phyloP scores from a whole-genome alignment of 1,140 invertebrate genomes.

The Laupala kohalensis region DNA sequence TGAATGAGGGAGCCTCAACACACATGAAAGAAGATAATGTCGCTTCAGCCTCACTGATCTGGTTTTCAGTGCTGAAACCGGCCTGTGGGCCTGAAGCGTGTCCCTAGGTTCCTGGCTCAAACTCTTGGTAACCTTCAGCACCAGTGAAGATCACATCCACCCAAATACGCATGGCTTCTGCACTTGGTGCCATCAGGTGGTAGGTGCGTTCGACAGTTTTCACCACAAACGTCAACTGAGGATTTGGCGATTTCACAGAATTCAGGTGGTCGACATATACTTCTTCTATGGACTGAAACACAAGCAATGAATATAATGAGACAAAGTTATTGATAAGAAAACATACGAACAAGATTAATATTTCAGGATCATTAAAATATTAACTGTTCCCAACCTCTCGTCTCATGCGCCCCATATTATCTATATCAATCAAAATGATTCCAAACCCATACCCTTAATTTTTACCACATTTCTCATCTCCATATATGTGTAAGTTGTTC shows the following conservation, averaged over 20 bases:
- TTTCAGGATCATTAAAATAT: too few species aligned
- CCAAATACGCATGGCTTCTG: conserved; percentile 93
- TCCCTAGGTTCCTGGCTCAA: conserved; percentile 33
- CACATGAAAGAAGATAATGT: background rate
- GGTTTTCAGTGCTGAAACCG: background rate
- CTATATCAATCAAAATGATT: too few species aligned
- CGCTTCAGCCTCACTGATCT: background rate
- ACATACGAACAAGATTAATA: too few species aligned
- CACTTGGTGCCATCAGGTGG: conserved; percentile 82
- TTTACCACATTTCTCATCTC: too few species aligned
- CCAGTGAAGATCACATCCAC: conserved; percentile 90
- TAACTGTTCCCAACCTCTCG: too few species aligned
- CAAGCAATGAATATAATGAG: conserved; percentile 10
- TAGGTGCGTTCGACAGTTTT: conserved; percentile 83
- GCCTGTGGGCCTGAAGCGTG: background rate
- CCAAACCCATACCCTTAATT: too few species aligned
- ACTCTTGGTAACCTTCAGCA: conserved; percentile 71
- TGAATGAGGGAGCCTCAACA: background rate
- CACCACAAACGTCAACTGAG: conserved; percentile 88
- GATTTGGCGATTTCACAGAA: conserved; percentile 79
- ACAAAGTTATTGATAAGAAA: too few species aligned
- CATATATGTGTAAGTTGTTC: too few species aligned
- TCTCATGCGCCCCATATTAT: too few species aligned
- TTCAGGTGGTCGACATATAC: conserved; percentile 93
- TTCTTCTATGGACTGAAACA: conserved; percentile 80